Base-by-base conservation (phyloP, 2,797 vertebrate species). In the Pteronotus mesoamericanus region DNA sequence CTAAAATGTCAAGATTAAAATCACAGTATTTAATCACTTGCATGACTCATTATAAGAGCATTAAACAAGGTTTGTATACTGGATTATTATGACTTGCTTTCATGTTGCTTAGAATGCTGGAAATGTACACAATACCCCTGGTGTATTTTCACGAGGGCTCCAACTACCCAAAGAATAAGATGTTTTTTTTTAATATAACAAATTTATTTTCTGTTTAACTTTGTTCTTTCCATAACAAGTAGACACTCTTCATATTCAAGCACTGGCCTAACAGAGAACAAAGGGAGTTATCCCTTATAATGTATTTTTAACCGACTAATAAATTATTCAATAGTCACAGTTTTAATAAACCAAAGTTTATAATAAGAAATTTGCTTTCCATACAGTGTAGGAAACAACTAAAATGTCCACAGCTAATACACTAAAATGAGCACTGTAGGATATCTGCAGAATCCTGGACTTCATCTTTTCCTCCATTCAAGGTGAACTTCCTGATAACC, bases 21-120 rank as follows among this genome's bases (percentile, higher is more conserved):
- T 98, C 98, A 98, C 95, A 97, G 99, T 99, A 99, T 99, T 99
- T 99, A 99, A 99, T 99, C 99, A 99, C 98, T 98, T 95, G 98
- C 32, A 94, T 97, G 98, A 98, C 91, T 98, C 98, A 97, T 97
- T 95, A 96, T 71, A 96, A 96, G 84, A 97, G 89, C 22, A 92
- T 89, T 91, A 95, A 97, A 64, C 34, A 61, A 92, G 95, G 90
- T 61, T 94, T 80, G 48, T 78, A 79, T 37, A 42, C 84, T 94
- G 91, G 48, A 15, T 94, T 82, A 88, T 89, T 97, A 95, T 72
- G 93, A 94, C 77, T 97, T 95, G 86, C 57, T 94, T 97, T 80
- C 69, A 53, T 61, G 21, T 71, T 93, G 89, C 51, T 39, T 44
- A 26, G 21, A 92, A 92, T 64, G 59, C 0, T 86, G 51, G 93